phyloP scores from a whole-genome alignment of 2,888 invertebrate genomes.

The Netelia melanura region DNA sequence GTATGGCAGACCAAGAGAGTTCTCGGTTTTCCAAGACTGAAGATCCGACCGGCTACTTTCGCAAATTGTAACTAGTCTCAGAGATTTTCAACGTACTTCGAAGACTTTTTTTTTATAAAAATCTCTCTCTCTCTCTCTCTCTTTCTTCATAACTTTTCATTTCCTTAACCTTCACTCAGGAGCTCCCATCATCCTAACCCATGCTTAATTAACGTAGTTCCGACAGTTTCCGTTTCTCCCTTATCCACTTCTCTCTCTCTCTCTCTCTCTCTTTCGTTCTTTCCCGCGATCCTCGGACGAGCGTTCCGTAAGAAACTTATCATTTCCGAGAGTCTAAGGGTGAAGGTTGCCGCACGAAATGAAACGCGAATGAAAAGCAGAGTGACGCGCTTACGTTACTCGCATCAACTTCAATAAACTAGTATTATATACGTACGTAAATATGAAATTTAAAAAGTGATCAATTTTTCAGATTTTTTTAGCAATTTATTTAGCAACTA shows the following conservation, averaged over 20 bases:
- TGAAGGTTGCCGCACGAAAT: not conserved
- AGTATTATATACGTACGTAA: not conserved
- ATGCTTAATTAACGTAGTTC: not conserved
- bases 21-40: not conserved
- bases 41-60: not conserved
- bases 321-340: not conserved
- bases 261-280: not conserved
- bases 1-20: not conserved
- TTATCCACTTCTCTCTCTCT: not conserved
- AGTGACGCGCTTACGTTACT: not conserved
- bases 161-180: not conserved
- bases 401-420: not conserved
- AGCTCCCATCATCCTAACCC: not conserved
- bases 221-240: not conserved
- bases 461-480: not conserved
- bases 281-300: not conserved
- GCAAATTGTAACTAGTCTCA: not conserved
- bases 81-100: constrained; percentile 1
- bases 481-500: not conserved
- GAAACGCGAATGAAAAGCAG: not conserved
- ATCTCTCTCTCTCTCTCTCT: not conserved
- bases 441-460: not conserved
- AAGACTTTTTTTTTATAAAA: not conserved
- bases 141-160: not conserved
- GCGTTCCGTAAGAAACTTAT: not conserved